A percentile compares a stretch with the other conserved stretches of the same genome.
Evolutionary conservation across 2,113 vertebrate species (phyloP).

Genomic region (Polypterus bichir): DNA sequence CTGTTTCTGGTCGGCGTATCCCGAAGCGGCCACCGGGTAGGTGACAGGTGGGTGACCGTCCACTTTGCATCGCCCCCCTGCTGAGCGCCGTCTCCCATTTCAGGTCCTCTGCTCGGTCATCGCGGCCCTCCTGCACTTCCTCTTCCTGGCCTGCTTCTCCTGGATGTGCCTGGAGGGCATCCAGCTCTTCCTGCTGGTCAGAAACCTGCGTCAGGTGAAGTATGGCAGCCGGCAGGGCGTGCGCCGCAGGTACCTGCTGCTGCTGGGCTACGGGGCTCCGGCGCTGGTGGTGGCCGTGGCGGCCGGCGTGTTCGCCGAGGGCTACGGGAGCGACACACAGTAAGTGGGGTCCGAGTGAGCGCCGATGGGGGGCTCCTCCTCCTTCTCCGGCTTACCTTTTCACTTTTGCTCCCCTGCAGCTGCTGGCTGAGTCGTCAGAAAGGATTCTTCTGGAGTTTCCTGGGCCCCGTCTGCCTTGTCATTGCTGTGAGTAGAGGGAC

Average conservation of each 20-base stretch:
- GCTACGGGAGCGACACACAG: slow-evolving; percentile 38
- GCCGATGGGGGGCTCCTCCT: background rate
- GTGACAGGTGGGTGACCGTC: background rate
- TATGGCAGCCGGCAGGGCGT: slow-evolving; percentile 52
- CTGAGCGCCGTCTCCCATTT: background rate
- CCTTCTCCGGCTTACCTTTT: background rate
- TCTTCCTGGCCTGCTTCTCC: slow-evolving; percentile 54
- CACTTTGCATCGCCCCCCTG: no score
- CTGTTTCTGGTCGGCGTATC: slow-evolving; percentile 44
- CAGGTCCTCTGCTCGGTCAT: slow-evolving; percentile 36
- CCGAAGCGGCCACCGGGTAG: slow-evolving; percentile 25
- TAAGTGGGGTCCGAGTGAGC: slow-evolving; percentile 9
- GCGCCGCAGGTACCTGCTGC: slow-evolving; percentile 35
- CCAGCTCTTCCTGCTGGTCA: slow-evolving; percentile 59
- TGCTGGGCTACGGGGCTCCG: slow-evolving; percentile 56
- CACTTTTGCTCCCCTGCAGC: slow-evolving; percentile 29
- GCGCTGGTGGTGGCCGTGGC: slow-evolving; percentile 50
- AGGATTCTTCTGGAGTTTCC: slow-evolving; percentile 52
- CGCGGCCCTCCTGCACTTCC: slow-evolving; percentile 40
- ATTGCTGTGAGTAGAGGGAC: slow-evolving; percentile 41
- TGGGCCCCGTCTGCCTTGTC: slow-evolving; percentile 46
- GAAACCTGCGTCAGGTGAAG: slow-evolving; percentile 39
- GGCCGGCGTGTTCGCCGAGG: slow-evolving; percentile 29
- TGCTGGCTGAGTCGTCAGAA: slow-evolving; percentile 48
- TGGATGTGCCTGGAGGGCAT: slow-evolving; percentile 67